Base-by-base conservation (phyloP, 2,113 vertebrate genomes). In the Tupaia chinensis region DNA sequence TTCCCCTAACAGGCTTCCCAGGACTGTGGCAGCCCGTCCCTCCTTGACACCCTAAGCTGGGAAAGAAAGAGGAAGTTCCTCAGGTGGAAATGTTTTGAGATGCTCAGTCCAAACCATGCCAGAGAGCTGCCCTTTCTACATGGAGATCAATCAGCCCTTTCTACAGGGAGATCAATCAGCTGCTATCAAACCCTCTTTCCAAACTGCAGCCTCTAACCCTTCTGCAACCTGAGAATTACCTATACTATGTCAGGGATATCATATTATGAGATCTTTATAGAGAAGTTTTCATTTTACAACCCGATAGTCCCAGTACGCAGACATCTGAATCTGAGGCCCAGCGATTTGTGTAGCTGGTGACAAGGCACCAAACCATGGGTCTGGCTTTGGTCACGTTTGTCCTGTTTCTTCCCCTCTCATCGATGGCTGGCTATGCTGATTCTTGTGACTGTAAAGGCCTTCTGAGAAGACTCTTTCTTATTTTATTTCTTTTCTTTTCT, bases 61-160 rank as follows among this genome's bases (percentile, higher is more conserved):
- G 69, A 84, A 89, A 87, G 79, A 44, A 80, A 53, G 34, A 93
- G 5, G 60, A 54, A 85, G 29, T 14, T 58, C n/a, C 76, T 94
- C n/a, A 11, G 25, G n/a, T 68, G 77, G 74, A 83, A 94, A 76
- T 82, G n/a, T 60, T 88, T 70, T 88, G 86, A 89, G 68, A 80
- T 80, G 29, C 66, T 85, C n/a, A 12, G n/a, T 61, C 13, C n/a
- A 32, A 91, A 61, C 23, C 56, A 87, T 9, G 53, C 25, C 89
- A 63, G 32, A 92, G 54, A 65, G 54, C n/a, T 65, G 16, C 32
- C 56, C 65, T 79, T 56, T 63, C 16, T 66, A 60, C 77, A 34
- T 61, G 86, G 79, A 93, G 16, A 66, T 66, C 81, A 85, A 12
- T 27, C 27, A 29, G 22, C 25, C 56, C 65, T 79, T 56, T 63